Base-by-base conservation (phyloP, 2,113 vertebrate species). In the Pteropus alecto region DNA sequence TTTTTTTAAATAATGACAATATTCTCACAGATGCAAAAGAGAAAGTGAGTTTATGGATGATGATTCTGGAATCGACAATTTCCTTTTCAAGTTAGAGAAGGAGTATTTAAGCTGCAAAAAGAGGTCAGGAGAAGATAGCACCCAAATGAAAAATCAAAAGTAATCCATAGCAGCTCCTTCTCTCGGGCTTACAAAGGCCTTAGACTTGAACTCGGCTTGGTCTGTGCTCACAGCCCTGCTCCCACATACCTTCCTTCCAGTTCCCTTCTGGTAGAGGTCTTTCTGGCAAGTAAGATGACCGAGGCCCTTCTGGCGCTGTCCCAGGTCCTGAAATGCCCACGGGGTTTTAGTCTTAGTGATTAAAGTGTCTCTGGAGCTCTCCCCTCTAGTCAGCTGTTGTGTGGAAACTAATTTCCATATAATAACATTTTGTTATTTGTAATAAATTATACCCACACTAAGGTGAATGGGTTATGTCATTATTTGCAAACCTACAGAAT, bases 381-480 rank as follows among this genome's bases (percentile, higher is more conserved):
- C 92, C 87, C 94, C 94, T 91, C 85, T 51, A 81, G 94, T 77
- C 91, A 91, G 83, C 97, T 94, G 97, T 96, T 71, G 94, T 97
- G 81, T 93, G 77, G 95, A 97, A 97, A 96, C 97, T 98, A 97
- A 97, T 98, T 98, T 98, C 96, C 96, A 95, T 96, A 97, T 93
- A 96, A 98, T 82, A 98, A 97, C 97, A 94, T 98, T 98, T 97
- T 87, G 97, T 97, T 97, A 98, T 98, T 97, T 96, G 97, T 97
- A 93, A 97, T 96, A 98, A 98, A 97, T 98, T 97, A 97, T 97
- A 89, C 70, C 70, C 94, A 79, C 70, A 82, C 97, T 93, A 96
- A 97, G 97, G 94, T 95, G 96, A 95, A 97, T 71, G 91, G 97
- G 97, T 98, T 98, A 96, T 91, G 95, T 97, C 94, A 93, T 97